phyloP scores from a whole-genome alignment of 2,888 invertebrate genomes.

The Dinocampus coccinellae region DNA sequence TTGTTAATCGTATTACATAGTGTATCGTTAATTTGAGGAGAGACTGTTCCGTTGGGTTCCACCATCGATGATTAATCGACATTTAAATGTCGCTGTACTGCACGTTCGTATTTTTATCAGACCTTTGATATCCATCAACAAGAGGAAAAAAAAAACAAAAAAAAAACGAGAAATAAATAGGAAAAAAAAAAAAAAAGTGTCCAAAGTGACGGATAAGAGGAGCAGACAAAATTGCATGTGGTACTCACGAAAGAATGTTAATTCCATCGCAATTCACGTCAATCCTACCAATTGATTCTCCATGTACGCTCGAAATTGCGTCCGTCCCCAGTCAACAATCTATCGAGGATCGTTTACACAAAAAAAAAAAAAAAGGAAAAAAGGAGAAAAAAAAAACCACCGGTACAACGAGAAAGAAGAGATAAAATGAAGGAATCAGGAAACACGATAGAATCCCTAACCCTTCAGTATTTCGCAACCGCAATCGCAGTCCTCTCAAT shows the following conservation, averaged over 20 bases:
- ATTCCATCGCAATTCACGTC: slow-evolving; percentile 23
- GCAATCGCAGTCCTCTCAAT: slow-evolving; percentile 40
- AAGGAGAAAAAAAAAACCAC: background rate
- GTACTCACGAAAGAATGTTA: slow-evolving; percentile 10
- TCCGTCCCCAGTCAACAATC: slow-evolving; percentile 31
- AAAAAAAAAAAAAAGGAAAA: slow-evolving; percentile 20
- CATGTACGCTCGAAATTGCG: slow-evolving; percentile 20
- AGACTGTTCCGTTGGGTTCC: background rate
- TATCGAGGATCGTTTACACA: slow-evolving; percentile 30
- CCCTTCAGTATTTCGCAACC: slow-evolving; percentile 20
- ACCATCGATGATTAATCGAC: slow-evolving; percentile 33
- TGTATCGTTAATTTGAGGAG: background rate
- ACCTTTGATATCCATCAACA: slow-evolving; percentile 3
- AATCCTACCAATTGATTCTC: slow-evolving; percentile 18
- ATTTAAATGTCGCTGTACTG: slow-evolving; percentile 21
- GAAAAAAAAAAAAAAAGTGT: background rate
- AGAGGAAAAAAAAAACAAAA: too few species aligned
- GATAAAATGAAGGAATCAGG: slow-evolving; percentile 33
- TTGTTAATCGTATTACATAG: slow-evolving; percentile 30
- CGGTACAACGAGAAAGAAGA: slow-evolving; percentile 5
- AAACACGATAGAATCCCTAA: slow-evolving; percentile 31
- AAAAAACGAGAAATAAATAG: slow-evolving; percentile 13
- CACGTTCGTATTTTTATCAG: slow-evolving; percentile 1
- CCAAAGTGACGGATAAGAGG: background rate
- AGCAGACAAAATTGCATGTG: slow-evolving; percentile 20